Conservation (phyloP, 1,140 invertebrate species). For the Lanistes nyassanus region DNA sequence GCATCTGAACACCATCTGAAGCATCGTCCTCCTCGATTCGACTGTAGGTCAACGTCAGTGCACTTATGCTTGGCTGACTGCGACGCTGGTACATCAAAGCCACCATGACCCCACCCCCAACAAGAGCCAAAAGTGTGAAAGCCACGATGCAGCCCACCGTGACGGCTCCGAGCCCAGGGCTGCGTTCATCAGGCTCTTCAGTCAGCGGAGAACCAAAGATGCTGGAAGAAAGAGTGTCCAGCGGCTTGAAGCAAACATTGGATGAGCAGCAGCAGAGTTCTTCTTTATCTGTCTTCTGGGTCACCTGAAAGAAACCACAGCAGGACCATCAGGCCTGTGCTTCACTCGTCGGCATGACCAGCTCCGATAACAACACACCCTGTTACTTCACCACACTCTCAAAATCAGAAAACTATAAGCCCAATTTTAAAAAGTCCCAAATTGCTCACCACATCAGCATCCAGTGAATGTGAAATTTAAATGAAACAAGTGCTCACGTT, state of each 20-base stretch:
- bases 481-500: constrained; percentile 10
- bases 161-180: background rate
- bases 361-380: too few relatives aligned
- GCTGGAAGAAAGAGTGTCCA: constrained; percentile 3
- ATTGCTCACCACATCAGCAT: background rate
- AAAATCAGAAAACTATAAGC: too few relatives aligned
- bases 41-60: constrained; percentile 20
- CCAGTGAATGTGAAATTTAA: background rate
- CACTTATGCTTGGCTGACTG: constrained; percentile 9
- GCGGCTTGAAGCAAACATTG: constrained; percentile 7
- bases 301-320: constrained; percentile 1
- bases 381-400: background rate
- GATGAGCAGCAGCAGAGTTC: constrained; percentile 20
- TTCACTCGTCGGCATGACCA: too few relatives aligned
- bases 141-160: constrained; percentile 24
- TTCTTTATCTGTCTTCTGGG: background rate
- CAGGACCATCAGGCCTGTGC: too few relatives aligned
- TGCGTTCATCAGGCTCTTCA: background rate
- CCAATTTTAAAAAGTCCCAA: too few relatives aligned
- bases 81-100: constrained; percentile 24
- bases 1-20: constrained; percentile 22
- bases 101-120: constrained; percentile 19
- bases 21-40: constrained; percentile 19
- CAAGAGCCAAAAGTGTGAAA: constrained; percentile 20
- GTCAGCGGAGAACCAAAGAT: constrained; percentile 5